A percentile compares a stretch with the other conserved stretches of the same genome.
phyloP scores from a whole-genome alignment of 2,797 vertebrate genomes.

The Pelochelys cantorii region DNA sequence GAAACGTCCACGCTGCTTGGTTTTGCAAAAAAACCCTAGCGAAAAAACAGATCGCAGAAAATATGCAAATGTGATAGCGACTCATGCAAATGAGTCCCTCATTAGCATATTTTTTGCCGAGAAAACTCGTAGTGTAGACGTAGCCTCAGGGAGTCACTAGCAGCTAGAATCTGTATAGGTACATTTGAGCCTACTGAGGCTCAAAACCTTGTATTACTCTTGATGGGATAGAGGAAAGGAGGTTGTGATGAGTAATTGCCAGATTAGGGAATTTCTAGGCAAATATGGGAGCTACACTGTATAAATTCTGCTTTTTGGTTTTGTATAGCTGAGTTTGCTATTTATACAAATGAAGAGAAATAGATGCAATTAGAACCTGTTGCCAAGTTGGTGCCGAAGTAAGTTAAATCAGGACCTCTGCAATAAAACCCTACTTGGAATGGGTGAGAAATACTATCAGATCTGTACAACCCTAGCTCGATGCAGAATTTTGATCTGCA shows the following conservation, averaged over 20 bases:
- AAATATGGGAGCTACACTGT: neutral
- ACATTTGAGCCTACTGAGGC: neutral
- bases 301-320: neutral
- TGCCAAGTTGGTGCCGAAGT: neutral
- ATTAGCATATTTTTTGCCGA: too few species aligned
- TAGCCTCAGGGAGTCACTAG: neutral
- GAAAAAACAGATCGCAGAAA: too few species aligned
- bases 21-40: too few species aligned
- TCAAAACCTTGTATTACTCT: neutral
- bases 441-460: neutral
- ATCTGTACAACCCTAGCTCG: neutral
- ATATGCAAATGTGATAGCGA: too few species aligned
- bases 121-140: too few species aligned
- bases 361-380: neutral
- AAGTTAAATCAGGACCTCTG: fast-evolving
- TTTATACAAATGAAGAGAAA: neutral
- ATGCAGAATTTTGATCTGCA: neutral
- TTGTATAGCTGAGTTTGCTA: neutral
- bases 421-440: neutral
- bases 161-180: neutral
- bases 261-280: neutral
- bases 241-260: neutral
- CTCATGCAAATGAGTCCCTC: too few species aligned
- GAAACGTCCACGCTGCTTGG: too few species aligned
- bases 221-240: neutral